Evolutionary conservation across 1,140 invertebrate species (phyloP).

Genomic region (Arion vulgaris): DNA sequence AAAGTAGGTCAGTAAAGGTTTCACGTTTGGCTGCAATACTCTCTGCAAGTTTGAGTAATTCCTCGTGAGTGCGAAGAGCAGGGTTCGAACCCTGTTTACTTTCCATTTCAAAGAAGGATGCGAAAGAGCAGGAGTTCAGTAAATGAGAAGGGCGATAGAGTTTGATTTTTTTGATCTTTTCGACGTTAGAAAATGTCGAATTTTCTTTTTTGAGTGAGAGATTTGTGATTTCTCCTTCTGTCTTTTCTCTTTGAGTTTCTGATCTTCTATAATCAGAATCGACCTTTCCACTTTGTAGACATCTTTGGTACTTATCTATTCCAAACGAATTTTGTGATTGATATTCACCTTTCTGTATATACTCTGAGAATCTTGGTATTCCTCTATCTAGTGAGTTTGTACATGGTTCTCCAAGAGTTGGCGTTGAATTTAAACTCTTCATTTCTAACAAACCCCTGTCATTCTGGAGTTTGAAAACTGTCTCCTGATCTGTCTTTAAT

Average conservation of each 20-base stretch:
- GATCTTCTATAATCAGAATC: background rate
- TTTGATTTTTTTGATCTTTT: background rate
- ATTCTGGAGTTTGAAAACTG: no score
- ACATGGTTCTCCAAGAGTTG: background rate
- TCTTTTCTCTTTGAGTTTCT: no score
- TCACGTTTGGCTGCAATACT: constrained; percentile 7
- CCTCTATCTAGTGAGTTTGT: constrained; percentile 28
- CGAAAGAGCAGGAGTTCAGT: background rate
- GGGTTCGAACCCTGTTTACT: background rate
- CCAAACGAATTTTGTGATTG: background rate
- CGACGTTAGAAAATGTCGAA: background rate
- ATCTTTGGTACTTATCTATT: background rate
- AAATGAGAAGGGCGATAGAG: background rate
- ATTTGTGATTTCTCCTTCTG: background rate
- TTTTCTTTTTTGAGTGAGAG: background rate
- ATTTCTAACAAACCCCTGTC: background rate
- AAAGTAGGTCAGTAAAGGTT: constrained; percentile 2
- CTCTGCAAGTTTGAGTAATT: constrained; percentile 11
- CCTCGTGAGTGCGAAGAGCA: background rate
- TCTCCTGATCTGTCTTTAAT: no score
- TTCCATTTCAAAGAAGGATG: background rate
- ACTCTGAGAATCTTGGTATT: background rate
- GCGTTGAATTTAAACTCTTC: background rate
- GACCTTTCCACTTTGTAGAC: background rate
- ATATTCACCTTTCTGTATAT: constrained; percentile 3